These are phyloP conservation scores for Chaunax sp. DNA, from an alignment of 2,797 vertebrate species.

Conservation along the genomic window DNA sequence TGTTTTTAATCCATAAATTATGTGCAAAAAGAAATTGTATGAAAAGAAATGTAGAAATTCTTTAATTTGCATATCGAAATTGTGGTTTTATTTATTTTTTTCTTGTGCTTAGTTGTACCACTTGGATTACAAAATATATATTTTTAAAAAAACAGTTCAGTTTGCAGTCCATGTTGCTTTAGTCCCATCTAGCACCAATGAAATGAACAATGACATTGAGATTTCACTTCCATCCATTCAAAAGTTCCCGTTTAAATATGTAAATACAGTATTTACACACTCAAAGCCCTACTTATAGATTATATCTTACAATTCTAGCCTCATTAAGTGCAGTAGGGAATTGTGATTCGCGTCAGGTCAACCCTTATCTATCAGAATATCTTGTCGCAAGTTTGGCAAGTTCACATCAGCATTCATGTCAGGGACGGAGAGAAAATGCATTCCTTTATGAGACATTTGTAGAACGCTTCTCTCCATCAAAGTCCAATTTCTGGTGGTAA, in stretches of 20 bases:
- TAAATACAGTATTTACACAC: not conserved
- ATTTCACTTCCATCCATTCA: not conserved
- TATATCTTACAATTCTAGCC: not conserved
- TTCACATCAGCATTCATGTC: conserved; percentile 55
- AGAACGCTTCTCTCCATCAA: conserved; percentile 54
- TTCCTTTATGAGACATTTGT: conserved; percentile 61
- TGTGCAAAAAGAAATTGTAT: too few relatives aligned
- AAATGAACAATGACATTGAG: conserved; percentile 9
- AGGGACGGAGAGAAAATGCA: conserved; percentile 29
- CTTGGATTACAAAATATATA: too few relatives aligned
- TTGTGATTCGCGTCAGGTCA: not conserved
- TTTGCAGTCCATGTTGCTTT: not conserved
- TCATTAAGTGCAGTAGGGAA: not conserved
- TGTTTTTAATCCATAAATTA: not conserved
- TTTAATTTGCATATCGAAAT: not conserved
- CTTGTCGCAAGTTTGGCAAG: too few relatives aligned
- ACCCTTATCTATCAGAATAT: too few relatives aligned
- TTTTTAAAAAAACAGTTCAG: too few relatives aligned
- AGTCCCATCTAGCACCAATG: not conserved
- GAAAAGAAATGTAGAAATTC: too few relatives aligned
- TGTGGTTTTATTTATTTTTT: not conserved
- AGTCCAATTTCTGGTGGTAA: conserved; percentile 71
- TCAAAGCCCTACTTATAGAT: not conserved
- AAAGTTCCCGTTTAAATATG: not conserved
- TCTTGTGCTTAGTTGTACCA: too few relatives aligned